phyloP scores from a whole-genome alignment of 1,140 invertebrate species.

The Diorhabda elongata region DNA sequence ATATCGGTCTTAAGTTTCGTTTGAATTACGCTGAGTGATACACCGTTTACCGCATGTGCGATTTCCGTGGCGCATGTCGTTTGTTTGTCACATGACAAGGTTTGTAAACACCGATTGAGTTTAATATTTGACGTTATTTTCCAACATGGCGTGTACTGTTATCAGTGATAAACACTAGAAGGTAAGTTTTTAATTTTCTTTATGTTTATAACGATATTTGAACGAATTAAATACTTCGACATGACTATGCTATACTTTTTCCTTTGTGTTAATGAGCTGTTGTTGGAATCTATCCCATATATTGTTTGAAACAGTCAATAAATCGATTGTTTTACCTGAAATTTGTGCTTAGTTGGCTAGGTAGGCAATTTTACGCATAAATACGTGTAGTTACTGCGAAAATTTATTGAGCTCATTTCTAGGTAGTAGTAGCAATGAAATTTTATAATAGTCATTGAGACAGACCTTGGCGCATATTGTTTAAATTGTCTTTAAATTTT shows the following conservation, averaged over 20 bases:
- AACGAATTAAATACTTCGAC: not conserved
- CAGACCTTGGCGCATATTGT: constrained; percentile 7
- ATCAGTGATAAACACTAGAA: constrained; percentile 23
- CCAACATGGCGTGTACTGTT: constrained; percentile 22
- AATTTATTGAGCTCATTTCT: constrained; percentile 3
- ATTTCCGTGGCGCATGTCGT: constrained; percentile 15
- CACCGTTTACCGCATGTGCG: not conserved
- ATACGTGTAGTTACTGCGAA: not conserved
- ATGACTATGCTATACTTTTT: not conserved
- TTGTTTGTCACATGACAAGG: constrained; percentile 20
- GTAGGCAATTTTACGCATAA: constrained; percentile 2
- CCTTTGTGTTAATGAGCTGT: not conserved
- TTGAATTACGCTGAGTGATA: not conserved
- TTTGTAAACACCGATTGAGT: constrained; percentile 19
- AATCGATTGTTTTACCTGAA: constrained; percentile 19
- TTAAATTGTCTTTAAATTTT: constrained; percentile 10
- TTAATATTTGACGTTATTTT: constrained; percentile 21
- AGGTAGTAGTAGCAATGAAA: not conserved
- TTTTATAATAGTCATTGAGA: not conserved
- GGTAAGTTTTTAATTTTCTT: constrained; percentile 16
- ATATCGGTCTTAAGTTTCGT: not conserved
- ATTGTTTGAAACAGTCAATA: not conserved
- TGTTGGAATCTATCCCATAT: not conserved
- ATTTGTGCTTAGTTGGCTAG: constrained; percentile 16
- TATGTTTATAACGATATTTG: not conserved